phyloP scores from a whole-genome alignment of 2,797 vertebrate species.

The Micrastur ruficollis region DNA sequence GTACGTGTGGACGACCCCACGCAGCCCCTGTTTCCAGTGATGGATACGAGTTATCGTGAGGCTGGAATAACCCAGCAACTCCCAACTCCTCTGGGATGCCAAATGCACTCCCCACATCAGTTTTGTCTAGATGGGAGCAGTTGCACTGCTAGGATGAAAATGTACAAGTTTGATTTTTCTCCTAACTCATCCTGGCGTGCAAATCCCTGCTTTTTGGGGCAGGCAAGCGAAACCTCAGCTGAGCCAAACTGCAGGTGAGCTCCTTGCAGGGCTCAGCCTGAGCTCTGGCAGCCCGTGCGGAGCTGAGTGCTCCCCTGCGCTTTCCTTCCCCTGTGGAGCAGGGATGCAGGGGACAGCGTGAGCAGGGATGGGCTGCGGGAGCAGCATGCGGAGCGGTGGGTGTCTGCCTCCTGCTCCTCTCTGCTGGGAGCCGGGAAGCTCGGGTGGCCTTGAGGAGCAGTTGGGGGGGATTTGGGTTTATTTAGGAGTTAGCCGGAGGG shows the following conservation, averaged over 20 bases:
- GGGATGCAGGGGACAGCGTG: neutral
- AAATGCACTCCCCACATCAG: fast-evolving
- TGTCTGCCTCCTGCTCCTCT: neutral
- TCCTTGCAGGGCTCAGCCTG: neutral
- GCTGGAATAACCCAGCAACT: neutral
- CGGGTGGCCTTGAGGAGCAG: neutral
- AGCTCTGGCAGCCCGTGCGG: fast-evolving
- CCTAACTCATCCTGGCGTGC: fast-evolving
- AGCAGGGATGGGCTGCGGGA: neutral
- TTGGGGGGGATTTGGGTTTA: neutral
- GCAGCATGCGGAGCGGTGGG: fast-evolving
- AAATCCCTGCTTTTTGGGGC: neutral
- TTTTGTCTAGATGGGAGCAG: neutral
- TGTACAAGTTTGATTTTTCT: fast-evolving
- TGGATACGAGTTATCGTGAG: fast-evolving
- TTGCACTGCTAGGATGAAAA: neutral
- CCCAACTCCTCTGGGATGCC: neutral
- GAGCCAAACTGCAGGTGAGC: fast-evolving
- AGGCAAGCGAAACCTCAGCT: neutral
- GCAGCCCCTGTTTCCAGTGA: neutral
- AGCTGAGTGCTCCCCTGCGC: fast-evolving
- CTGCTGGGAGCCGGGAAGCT: fast-evolving
- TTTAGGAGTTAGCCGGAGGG: neutral
- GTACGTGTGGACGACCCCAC: neutral
- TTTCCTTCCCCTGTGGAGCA: fast-evolving